phyloP scores from a whole-genome alignment of 2,888 invertebrate genomes.

The Drosophila leonis region DNA sequence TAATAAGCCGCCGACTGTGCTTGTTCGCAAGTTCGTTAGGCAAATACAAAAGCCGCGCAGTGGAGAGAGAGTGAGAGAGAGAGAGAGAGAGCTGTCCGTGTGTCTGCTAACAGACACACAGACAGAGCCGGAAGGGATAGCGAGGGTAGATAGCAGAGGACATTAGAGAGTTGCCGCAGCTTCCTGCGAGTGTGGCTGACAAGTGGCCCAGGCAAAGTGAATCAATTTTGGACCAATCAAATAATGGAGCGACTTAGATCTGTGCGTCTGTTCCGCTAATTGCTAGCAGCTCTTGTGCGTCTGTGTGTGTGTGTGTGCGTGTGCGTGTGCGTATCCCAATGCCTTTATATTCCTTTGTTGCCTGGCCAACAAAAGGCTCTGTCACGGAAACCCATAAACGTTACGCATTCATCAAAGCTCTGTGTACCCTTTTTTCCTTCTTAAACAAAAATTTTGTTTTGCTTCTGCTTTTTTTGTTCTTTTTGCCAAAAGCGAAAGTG shows the following conservation, averaged over 20 bases:
- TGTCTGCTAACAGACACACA: neutral
- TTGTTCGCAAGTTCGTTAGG: constrained; percentile 56
- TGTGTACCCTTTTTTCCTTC: constrained; percentile 11
- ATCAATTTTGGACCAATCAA: constrained; percentile 59
- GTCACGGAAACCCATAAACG: constrained; percentile 40
- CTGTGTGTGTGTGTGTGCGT: too few species aligned
- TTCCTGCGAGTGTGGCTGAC: constrained; percentile 69
- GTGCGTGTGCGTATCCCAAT: neutral
- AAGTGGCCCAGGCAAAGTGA: constrained; percentile 59
- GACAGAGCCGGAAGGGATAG: constrained; percentile 32
- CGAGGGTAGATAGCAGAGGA: constrained; percentile 17
- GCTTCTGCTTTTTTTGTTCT: constrained; percentile 19
- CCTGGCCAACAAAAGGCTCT: constrained; percentile 24
- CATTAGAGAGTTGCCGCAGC: constrained; percentile 47
- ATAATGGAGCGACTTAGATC: constrained; percentile 43
- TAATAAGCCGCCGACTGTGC: constrained; percentile 37
- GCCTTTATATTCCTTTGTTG: constrained; percentile 9
- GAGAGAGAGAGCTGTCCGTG: neutral
- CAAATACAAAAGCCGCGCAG: constrained; percentile 54
- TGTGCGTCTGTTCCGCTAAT: constrained; percentile 46
- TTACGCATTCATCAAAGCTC: constrained; percentile 42
- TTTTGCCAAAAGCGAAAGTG: constrained; percentile 69
- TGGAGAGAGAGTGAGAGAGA: neutral
- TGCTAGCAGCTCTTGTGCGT: constrained; percentile 26
- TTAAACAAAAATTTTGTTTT: constrained; percentile 1